Evolutionary conservation across 2,113 vertebrate genomes (phyloP).

Genomic region (Megaleporinus macrocephalus): DNA sequence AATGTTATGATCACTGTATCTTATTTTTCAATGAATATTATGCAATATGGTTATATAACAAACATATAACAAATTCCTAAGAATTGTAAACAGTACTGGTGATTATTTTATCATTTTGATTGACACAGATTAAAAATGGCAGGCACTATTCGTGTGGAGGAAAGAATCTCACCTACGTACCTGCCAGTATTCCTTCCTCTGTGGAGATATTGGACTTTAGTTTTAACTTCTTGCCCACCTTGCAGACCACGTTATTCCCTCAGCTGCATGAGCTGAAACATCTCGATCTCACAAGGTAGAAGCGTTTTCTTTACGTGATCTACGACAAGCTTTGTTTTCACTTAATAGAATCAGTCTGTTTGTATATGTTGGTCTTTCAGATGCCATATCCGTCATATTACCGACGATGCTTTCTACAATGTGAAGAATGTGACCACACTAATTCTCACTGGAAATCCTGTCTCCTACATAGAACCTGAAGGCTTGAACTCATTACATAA

Average conservation of each 20-base stretch:
- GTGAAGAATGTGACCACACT: conserved; percentile 39
- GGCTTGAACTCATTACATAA: conserved; percentile 26
- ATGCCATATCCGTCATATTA: conserved; percentile 41
- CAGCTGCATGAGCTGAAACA: conserved; percentile 1
- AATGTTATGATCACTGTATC: not conserved
- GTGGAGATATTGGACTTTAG: conserved; percentile 43
- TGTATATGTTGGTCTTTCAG: conserved; percentile 20
- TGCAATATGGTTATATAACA: not conserved
- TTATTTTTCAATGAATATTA: no score
- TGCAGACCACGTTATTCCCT: conserved; percentile 39
- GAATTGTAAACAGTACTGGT: not conserved
- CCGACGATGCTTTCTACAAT: conserved; percentile 46
- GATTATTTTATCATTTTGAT: conserved; percentile 6
- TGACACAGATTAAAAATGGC: not conserved
- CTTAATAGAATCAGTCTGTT: conserved; percentile 1
- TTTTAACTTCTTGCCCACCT: conserved; percentile 42
- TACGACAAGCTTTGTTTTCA: not conserved
- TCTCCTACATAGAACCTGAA: conserved; percentile 13
- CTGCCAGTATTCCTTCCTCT: conserved; percentile 34
- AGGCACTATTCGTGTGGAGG: conserved; percentile 35
- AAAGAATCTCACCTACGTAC: conserved; percentile 41
- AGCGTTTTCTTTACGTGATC: not conserved
- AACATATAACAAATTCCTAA: not conserved
- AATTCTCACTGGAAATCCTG: conserved; percentile 50
- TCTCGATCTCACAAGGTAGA: conserved; percentile 48